A percentile compares a stretch with the other conserved stretches of the same genome.
Evolutionary conservation across 2,113 vertebrate species (phyloP).

Genomic region (Notarius quadriscutis): DNA sequence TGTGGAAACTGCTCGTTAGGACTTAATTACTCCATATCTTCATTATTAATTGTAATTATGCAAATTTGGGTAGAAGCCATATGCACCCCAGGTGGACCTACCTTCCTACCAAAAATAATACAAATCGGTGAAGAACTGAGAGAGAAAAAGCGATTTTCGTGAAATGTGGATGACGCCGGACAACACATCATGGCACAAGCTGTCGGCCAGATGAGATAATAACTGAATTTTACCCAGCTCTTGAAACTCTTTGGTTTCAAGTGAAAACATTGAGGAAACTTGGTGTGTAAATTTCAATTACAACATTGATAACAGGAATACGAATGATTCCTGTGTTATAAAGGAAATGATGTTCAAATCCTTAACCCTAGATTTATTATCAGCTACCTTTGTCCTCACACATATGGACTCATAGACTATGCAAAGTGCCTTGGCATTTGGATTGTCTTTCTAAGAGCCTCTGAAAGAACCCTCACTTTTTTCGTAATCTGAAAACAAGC

Average conservation of each 20-base stretch:
- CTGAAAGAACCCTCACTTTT: not conserved
- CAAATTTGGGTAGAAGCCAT: no score
- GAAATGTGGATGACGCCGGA: no score
- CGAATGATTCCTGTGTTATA: not conserved
- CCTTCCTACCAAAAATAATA: no score
- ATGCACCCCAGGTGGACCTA: no score
- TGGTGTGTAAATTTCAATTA: not conserved
- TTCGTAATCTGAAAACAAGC: conserved; percentile 41
- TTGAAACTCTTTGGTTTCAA: not conserved
- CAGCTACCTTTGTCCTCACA: not conserved
- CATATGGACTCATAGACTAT: not conserved
- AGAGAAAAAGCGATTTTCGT: no score
- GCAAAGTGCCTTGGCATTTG: conserved; percentile 6
- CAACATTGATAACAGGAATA: not conserved
- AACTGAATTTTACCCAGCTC: not conserved
- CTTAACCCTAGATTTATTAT: not conserved
- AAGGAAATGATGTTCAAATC: not conserved
- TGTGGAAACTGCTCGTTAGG: no score
- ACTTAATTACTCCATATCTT: no score
- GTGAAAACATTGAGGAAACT: not conserved
- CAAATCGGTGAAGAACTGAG: no score
- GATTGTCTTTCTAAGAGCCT: not conserved
- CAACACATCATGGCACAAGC: no score
- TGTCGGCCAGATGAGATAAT: not conserved
- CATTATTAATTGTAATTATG: no score